phyloP scores from a whole-genome alignment of 2,113 vertebrate genomes.

The Nibea coibor region DNA sequence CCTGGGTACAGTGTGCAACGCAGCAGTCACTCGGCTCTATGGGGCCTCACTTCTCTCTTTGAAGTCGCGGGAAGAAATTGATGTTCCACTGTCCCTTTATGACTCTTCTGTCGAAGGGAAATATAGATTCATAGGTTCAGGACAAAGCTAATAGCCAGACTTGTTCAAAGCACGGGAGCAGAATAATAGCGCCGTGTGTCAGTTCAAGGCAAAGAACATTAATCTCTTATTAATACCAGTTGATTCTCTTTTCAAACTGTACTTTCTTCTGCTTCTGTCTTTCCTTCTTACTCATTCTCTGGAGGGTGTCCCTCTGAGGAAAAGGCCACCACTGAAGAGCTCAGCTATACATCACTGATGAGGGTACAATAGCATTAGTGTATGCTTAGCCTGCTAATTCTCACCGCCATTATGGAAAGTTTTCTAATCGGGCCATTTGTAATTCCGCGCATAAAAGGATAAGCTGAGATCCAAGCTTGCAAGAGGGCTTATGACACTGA shows the following conservation, averaged over 20 bases:
- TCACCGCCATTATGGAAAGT: constrained; percentile 71
- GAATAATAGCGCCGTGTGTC: constrained; percentile 67
- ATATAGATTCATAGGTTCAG: constrained; percentile 75
- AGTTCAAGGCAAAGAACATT: constrained; percentile 73
- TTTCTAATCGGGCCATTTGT: constrained; percentile 74
- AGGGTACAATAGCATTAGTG: constrained; percentile 78
- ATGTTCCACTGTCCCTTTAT: constrained; percentile 77
- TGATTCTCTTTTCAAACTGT: constrained; percentile 73
- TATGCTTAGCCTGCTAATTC: constrained; percentile 78
- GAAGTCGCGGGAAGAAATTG: constrained; percentile 79
- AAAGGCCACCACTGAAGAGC: constrained; percentile 68
- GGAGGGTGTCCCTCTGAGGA: constrained; percentile 57
- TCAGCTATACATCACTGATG: constrained; percentile 81
- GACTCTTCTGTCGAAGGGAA: constrained; percentile 74
- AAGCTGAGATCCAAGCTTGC: constrained; percentile 65
- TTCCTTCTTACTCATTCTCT: constrained; percentile 49
- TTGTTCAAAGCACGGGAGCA: constrained; percentile 64
- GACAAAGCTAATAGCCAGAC: constrained; percentile 73
- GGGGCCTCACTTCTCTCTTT: constrained; percentile 69
- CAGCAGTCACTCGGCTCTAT: constrained; percentile 65
- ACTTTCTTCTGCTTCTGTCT: constrained; percentile 55
- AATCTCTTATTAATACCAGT: constrained; percentile 80
- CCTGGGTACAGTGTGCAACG: constrained; percentile 54
- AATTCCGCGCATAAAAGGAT: constrained; percentile 74
- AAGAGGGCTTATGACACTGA: constrained; percentile 64